Evolutionary conservation across 2,888 invertebrate species (phyloP).

Genomic region (Pristionchus maxplancki): DNA sequence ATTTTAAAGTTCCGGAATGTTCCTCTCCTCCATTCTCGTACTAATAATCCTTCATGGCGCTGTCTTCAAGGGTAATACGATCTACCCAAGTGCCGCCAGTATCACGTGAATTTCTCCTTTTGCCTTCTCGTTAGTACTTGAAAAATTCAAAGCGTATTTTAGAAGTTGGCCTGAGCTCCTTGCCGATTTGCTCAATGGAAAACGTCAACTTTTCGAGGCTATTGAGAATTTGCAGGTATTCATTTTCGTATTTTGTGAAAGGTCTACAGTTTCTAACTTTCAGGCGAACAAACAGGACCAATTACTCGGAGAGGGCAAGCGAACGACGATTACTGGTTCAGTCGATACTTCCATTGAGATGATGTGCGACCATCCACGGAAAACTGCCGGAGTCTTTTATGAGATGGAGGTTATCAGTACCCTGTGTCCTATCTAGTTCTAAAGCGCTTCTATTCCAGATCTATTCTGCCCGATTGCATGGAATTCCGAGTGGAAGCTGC

Average conservation of each 20-base stretch:
- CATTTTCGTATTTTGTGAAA: too few relatives aligned
- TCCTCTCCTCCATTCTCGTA: slow-evolving; percentile 5
- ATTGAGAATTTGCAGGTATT: not conserved
- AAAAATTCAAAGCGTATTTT: not conserved
- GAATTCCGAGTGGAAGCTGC: slow-evolving; percentile 24
- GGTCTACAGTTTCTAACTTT: too few relatives aligned
- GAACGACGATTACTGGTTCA: not conserved
- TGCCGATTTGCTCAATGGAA: not conserved
- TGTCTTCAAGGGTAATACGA: slow-evolving; percentile 29
- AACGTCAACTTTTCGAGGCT: not conserved
- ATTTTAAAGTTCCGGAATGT: not conserved
- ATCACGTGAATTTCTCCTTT: not conserved
- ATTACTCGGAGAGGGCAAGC: not conserved
- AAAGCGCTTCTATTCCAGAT: not conserved
- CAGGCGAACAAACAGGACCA: not conserved
- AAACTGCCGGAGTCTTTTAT: not conserved
- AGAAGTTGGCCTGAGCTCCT: slow-evolving; percentile 13
- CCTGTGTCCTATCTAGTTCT: too few relatives aligned
- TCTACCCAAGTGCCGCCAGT: not conserved
- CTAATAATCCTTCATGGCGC: not conserved
- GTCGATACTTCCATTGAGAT: not conserved
- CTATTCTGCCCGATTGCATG: not conserved
- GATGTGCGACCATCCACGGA: not conserved
- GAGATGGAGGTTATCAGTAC: not conserved
- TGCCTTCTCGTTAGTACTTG: not conserved